Base-by-base conservation (phyloP, 2,113 vertebrate species). In the Hemibagrus wyckioides region DNA sequence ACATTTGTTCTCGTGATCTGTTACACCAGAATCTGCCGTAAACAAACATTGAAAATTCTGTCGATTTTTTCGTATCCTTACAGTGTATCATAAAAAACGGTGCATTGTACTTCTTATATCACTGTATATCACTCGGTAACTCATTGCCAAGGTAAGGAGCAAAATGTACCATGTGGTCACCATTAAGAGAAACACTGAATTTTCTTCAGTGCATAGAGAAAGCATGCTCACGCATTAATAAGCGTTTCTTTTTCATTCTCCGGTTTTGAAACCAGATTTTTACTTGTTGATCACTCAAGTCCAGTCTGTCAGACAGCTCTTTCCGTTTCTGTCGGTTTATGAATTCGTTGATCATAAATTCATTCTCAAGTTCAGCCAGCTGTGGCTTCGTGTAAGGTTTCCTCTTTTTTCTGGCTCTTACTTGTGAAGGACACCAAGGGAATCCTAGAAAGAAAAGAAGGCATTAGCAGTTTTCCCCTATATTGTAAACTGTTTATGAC, bases 181-280 rank as follows among this genome's bases (percentile, higher is more conserved):
- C 39, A 91, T 90, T 91, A 89, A 75, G 69, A 28, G 19, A 82
- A 81, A 67, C 39, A 44, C n/a, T 84, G 50, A 28, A 77, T 83
- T 80, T 71, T 44, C 9, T 90, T 94, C 91, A 96, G 91, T 94
- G 95, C 10, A 93, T 82, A 0, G 92, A 94, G 90, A 99, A 97
- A 1, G 95, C 95, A 85, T 97, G 97, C 80, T 97, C 97, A 1
- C 97, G 95, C 95, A 96, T 96, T 91, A 96, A 94, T 88, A 97
- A 95, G 1, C 98, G 95, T 88, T 99, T 99, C 95, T 99, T 98
- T 94, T 98, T 98, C 98, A 98, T 98, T 57, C 97, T 95, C 76
- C 97, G 95, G 91, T 96, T 96, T 92, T 96, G 95, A 92, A 96
- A 96, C 95, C 95, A 96, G 11, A 96, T 96, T 91, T 96, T 96